Evolutionary conservation across 30 jellyfish, hydroid and myxozoan genomes (phyloP).

Genomic region (Pelagia noctiluca): DNA sequence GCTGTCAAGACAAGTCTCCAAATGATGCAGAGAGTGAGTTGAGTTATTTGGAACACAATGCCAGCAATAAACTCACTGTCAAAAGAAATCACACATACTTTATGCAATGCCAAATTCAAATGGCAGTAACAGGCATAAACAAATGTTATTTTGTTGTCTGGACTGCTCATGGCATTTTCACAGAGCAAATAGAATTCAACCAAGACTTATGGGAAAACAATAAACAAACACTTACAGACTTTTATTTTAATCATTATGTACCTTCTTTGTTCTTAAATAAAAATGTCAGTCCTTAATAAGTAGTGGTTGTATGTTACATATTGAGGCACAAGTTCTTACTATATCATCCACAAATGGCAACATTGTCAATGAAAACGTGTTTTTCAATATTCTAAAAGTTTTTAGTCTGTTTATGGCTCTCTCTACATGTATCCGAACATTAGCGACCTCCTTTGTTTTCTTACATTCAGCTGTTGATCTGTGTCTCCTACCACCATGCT

Average conservation of each 20-base stretch:
- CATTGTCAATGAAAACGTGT: conserved; percentile 42
- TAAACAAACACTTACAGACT: background rate
- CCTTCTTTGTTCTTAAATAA: background rate
- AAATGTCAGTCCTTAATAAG: conserved; percentile 18
- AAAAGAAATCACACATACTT: background rate
- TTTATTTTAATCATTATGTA: background rate
- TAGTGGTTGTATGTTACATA: conserved; percentile 33
- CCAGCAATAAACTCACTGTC: background rate
- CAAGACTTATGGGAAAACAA: conserved; percentile 9
- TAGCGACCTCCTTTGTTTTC: too few species aligned
- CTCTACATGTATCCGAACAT: too few species aligned
- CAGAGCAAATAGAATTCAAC: conserved; percentile 10
- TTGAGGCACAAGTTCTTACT: conserved; percentile 35
- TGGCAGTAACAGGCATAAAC: conserved; percentile 3
- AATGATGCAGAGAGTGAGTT: conserved; percentile 4
- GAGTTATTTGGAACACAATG: background rate
- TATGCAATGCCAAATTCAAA: background rate
- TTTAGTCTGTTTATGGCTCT: conserved; percentile 8
- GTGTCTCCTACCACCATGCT: too few species aligned
- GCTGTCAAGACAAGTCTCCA: conserved; percentile 42
- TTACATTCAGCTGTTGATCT: too few species aligned
- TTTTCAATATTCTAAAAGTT: conserved; percentile 3
- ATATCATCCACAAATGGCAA: conserved; percentile 37
- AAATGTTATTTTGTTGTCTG: conserved; percentile 34
- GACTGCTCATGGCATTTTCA: conserved; percentile 9